Conservation (phyloP, 92 coral and sea anemone species). For the Palythoa caribaeorum region DNA sequence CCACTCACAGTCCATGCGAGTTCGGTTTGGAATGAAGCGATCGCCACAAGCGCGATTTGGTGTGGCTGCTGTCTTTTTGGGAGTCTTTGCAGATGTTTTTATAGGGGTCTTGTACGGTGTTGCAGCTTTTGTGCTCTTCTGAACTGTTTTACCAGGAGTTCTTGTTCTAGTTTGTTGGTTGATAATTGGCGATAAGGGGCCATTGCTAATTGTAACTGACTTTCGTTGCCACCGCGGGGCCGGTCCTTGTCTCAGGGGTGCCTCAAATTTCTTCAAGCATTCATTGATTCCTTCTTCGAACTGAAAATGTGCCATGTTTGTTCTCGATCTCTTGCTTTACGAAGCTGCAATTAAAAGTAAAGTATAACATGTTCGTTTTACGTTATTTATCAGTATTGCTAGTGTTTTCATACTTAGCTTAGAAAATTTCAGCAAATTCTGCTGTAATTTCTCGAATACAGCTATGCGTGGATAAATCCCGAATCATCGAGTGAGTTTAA, state of each 20-base stretch:
- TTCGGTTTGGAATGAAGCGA: conserved; percentile 92
- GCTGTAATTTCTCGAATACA: no score
- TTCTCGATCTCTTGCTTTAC: no score
- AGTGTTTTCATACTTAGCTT: no score
- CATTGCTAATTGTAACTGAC: conserved; percentile 59
- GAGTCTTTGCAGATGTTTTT: conserved; percentile 80
- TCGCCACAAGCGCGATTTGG: conserved; percentile 72
- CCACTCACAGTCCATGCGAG: conserved; percentile 83
- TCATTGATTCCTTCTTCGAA: conserved; percentile 91
- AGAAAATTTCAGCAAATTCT: no score
- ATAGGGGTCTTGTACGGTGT: conserved; percentile 81
- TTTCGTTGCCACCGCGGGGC: conserved; percentile 97
- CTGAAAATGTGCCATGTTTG: conserved; percentile 85
- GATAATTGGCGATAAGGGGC: conserved; percentile 37
- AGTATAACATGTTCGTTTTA: no score
- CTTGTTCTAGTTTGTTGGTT: conserved; percentile 37
- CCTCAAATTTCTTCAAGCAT: conserved; percentile 87
- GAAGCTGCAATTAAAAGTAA: neutral
- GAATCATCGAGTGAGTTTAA: no score
- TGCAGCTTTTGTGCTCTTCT: conserved; percentile 43
- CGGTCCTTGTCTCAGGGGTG: conserved; percentile 85
- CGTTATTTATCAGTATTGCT: no score
- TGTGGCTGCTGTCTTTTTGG: conserved; percentile 65
- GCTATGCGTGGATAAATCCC: no score
- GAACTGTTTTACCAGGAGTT: conserved; percentile 64